Base-by-base conservation (phyloP, 2,888 invertebrate genomes). In the Eurytoma californica region DNA sequence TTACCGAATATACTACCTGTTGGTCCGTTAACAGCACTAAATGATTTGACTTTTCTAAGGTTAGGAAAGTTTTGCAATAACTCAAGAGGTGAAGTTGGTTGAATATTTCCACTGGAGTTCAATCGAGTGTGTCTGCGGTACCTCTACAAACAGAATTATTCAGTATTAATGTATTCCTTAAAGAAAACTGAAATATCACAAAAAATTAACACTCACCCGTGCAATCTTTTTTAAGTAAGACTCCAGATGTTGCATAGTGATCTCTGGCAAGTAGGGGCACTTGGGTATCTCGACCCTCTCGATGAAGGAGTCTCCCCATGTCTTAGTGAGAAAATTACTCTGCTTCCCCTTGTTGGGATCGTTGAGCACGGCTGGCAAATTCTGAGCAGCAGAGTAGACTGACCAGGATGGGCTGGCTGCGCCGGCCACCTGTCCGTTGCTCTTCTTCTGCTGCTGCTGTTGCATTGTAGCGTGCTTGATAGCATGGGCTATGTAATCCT, bases 231-330 rank as follows among this genome's bases (percentile, higher is more conserved):
- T 94, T 83, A 97, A 92, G 90, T 98, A 99, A 49, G 93, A 92
- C 84, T 97, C 96, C 91, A 99, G 98, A 90, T 97, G 96, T 63
- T 94, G 93, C 88, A 94, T 93, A 18, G 94, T 94, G 79, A 98
- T 94, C 86, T 96, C 95, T 58, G 97, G 97, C 84, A 98, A 91
- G 89, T 95, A 94, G 0, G 95, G 94, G 85, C 96, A 96, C 83
- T 95, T 94, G 57, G 94, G 93, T 85, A 98, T 93, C 65, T 94
- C 93, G 39, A 93, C 92, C 86, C 95, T 94, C 82, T 98, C 98
- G 24, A 97, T 93, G 91, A 99, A 99, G 79, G 94, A 93, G 86
- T 98, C 98, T 63, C 99, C 99, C 99, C 99, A 99, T 81, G 97
- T 97, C 90, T 97, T 97, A 0, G 98, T 98, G 87, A 99, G 98